Evolutionary conservation across 2,113 vertebrate species (phyloP), one percentile per base, ranked within the genome.

Genomic region (Entosphenus tridentatus): DNA sequence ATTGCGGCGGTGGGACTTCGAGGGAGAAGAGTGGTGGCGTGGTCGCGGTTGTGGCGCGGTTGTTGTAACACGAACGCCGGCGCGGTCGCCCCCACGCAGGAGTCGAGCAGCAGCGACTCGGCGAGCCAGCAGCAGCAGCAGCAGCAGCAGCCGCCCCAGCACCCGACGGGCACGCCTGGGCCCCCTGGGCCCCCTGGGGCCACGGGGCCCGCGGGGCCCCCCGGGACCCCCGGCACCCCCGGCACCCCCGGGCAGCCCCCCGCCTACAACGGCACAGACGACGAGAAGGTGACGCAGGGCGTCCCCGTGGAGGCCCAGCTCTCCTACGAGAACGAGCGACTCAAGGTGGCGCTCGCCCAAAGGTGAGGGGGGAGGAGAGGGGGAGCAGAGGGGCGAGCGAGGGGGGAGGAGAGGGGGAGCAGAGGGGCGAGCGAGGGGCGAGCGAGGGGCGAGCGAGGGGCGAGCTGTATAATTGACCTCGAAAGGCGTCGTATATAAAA

Each of bases 341-440:
- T 96, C 55, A 96, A 87, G 77, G 95, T 95, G 82, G 96, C 96
- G 92, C 82, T 96, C 3, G 95, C 92, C 0, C 90, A 96, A 77
- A 90, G 90, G 91, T 89, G 78, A 79, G n/a, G 9, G 9, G 69
- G 12, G 1, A 73, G 55, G 65, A 71, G 71, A 72, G 73, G 70
- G 72, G 70, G 72, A 70, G 70, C n/a, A n/a, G 75, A 73, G 79
- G 78, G 75, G 75, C 72, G 73, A 78, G 73, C 72, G 70, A 72
- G 74, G 58, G 69, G 69, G 39, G 39, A 12, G n/a, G n/a, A n/a
- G n/a, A n/a, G 70, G 69, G 70, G 69, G 78, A 78, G 78, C 58
- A n/a, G n/a, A n/a, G n/a, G n/a, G n/a, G n/a, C n/a, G n/a, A n/a
- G n/a, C 39, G 74, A 71, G 74, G 70, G 69, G 70, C 69, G 78